These are phyloP conservation scores for Notarius lentiginosus DNA, from an alignment of 2,113 vertebrate species.

Conservation along the genomic window DNA sequence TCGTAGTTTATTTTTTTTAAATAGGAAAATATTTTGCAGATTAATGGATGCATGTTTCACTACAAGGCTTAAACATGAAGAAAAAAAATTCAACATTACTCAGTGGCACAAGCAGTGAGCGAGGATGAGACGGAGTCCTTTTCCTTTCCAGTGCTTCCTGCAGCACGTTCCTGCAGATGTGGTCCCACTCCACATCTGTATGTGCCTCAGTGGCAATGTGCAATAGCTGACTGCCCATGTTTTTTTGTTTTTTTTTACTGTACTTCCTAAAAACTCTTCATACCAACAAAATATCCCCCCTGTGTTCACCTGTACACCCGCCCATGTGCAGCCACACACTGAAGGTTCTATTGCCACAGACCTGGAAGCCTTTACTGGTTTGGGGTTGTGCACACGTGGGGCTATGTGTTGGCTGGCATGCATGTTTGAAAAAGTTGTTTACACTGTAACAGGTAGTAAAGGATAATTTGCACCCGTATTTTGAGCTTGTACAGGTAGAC, in stretches of 20 bases:
- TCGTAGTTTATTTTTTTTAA: constrained; percentile 60
- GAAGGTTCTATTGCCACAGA: constrained; percentile 5
- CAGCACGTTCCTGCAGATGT: constrained; percentile 1
- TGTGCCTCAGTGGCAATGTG: constrained; percentile 63
- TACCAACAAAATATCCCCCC: constrained; percentile 28
- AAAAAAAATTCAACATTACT: constrained; percentile 62
- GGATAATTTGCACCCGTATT: background rate
- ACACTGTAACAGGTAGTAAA: background rate
- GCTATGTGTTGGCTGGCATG: background rate
- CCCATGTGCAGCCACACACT: constrained; percentile 20
- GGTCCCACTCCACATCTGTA: constrained; percentile 56
- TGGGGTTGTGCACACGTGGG: background rate
- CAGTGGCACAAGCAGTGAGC: constrained; percentile 59
- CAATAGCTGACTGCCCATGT: constrained; percentile 69
- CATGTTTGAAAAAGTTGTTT: constrained; percentile 13
- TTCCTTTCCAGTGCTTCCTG: constrained; percentile 18
- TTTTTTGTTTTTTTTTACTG: constrained; percentile 51
- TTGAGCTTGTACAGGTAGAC: background rate
- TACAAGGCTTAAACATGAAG: constrained; percentile 69
- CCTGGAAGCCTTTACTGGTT: constrained; percentile 1
- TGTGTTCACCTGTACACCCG: constrained; percentile 51
- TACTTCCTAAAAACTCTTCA: constrained; percentile 58
- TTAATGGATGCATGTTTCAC: constrained; percentile 78
- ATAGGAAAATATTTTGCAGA: constrained; percentile 67
- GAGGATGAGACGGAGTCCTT: constrained; percentile 30